A percentile compares a stretch with the other conserved stretches of the same genome.
phyloP scores from a whole-genome alignment of 2,113 vertebrate species.

The Rhynchomys soricoides region DNA sequence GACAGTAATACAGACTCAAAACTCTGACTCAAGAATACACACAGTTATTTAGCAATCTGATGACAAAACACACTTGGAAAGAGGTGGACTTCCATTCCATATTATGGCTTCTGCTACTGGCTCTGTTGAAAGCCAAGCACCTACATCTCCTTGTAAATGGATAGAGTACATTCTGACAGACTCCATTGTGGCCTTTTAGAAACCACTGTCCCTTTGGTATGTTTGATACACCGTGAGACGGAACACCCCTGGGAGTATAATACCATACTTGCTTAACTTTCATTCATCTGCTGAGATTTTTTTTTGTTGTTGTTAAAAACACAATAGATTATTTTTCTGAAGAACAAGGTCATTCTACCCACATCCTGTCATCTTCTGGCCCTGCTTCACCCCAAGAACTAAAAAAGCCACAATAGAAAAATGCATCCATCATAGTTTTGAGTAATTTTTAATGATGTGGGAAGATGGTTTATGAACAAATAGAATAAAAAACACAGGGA shows the following conservation, averaged over 20 bases:
- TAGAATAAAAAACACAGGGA: not conserved
- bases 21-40: not conserved
- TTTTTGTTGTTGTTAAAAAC: not conserved
- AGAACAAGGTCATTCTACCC: not conserved
- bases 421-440: not conserved
- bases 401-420: not conserved
- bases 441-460: constrained; percentile 57
- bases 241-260: not conserved
- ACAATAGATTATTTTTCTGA: not conserved
- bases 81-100: not conserved
- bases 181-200: not conserved
- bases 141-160: not conserved
- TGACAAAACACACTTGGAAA: not conserved
- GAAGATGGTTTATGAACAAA: constrained; percentile 55
- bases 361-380: not conserved
- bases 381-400: not conserved
- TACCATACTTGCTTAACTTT: not conserved
- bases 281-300: not conserved
- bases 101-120: not conserved
- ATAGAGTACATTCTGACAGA: not conserved
- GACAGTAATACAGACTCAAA: not conserved
- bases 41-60: not conserved
- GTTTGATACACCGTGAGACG: not conserved
- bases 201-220: not conserved
- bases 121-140: not conserved